Conservation (phyloP, 2,797 vertebrate species). For the Gobio occitaniae region DNA sequence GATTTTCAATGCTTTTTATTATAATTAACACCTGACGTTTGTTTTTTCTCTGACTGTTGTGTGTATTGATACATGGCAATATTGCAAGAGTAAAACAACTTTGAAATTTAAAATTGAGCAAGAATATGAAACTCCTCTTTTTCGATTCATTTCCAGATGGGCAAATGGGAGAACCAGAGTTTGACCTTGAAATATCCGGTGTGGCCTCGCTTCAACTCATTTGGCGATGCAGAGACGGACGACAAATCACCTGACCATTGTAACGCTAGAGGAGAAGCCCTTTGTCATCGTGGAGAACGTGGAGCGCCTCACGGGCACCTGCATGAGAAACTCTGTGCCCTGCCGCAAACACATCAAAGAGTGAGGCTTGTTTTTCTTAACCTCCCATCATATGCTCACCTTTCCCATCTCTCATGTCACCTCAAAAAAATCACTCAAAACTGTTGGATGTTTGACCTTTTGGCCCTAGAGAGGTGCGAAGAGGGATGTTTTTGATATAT, state of each 20-base stretch:
- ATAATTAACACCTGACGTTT: neutral
- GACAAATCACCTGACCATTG: slow-evolving; percentile 98
- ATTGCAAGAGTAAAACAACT: neutral
- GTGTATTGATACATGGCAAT: neutral
- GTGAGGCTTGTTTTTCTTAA: slow-evolving; percentile 77
- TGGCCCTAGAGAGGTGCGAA: neutral
- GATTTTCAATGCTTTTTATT: neutral
- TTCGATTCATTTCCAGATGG: slow-evolving; percentile 82
- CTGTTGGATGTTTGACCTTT: neutral
- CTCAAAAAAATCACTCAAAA: slow-evolving; percentile 4
- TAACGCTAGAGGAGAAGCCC: slow-evolving; percentile 97
- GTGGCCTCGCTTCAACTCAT: slow-evolving; percentile 95
- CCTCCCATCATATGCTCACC: neutral
- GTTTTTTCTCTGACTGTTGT: neutral
- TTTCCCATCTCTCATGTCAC: neutral
- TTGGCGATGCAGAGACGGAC: slow-evolving; percentile 89
- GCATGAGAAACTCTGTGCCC: slow-evolving; percentile 95
- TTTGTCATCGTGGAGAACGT: slow-evolving; percentile 99
- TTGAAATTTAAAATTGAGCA: neutral
- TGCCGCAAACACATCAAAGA: slow-evolving; percentile 95
- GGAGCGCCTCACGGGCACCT: slow-evolving; percentile 93
- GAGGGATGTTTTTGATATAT: slow-evolving; percentile 19
- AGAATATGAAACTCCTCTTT: neutral
- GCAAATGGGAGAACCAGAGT: slow-evolving; percentile 93
- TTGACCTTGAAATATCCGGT: slow-evolving; percentile 93